Percentiles rank a stretch among this genome's conserved stretches.
These are phyloP conservation scores for Lacerta bilineata DNA, from an alignment of 2,797 vertebrate genomes.

Conservation along the genomic window DNA sequence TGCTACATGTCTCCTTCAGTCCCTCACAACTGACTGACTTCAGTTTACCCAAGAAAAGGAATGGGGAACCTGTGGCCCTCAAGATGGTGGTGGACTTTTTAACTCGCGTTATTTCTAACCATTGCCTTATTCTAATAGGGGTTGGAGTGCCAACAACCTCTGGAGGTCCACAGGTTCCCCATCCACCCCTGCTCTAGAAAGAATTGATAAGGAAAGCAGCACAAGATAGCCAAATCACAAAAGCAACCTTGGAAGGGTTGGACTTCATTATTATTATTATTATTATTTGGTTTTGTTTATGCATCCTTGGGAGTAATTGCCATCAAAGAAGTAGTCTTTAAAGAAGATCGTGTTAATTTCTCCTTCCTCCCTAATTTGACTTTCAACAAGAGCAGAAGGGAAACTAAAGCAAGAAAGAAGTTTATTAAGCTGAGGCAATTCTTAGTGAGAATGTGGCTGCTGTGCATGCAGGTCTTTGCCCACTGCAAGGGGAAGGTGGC, in stretches of 20 bases:
- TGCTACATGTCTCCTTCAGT: not conserved
- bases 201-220: not conserved
- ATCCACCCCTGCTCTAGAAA: not conserved
- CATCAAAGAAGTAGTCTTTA: not conserved
- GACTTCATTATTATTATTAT: not conserved
- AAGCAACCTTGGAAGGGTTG: not conserved
- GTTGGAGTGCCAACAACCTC: too few species aligned
- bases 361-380: not conserved
- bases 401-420: not conserved
- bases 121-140: too few species aligned
- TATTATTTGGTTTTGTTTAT: too few species aligned
- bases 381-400: not conserved
- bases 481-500: not conserved
- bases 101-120: too few species aligned
- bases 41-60: not conserved
- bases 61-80: too few species aligned
- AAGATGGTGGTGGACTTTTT: too few species aligned
- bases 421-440: not conserved
- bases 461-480: not conserved
- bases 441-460: not conserved
- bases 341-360: not conserved
- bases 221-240: not conserved
- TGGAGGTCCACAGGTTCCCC: too few species aligned
- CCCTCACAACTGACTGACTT: not conserved
- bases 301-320: not conserved